phyloP scores from a whole-genome alignment of 2,797 vertebrate species.

The Amblyopsis hoosieri region DNA sequence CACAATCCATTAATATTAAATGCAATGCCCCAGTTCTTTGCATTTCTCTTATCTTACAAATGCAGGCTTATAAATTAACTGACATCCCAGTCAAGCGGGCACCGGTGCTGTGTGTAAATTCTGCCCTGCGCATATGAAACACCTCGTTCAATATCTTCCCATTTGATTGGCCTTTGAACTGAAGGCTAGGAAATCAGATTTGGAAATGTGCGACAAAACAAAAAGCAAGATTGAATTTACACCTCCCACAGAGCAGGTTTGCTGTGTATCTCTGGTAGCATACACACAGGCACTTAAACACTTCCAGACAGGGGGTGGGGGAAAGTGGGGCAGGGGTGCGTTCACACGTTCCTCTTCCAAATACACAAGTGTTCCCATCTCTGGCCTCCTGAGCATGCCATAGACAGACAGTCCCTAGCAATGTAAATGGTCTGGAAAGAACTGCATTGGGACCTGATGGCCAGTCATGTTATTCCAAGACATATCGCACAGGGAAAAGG shows the following conservation, averaged over 20 bases:
- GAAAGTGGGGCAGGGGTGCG: too few species aligned
- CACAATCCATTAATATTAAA: conserved; percentile 61
- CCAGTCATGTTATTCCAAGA: conserved; percentile 59
- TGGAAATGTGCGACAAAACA: conserved; percentile 51
- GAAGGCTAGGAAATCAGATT: conserved; percentile 57
- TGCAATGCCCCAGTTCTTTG: conserved; percentile 48
- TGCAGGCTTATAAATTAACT: conserved; percentile 66
- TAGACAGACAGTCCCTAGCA: conserved; percentile 72
- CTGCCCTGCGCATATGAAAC: conserved; percentile 51
- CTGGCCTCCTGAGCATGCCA: conserved; percentile 64
- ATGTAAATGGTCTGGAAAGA: conserved; percentile 78
- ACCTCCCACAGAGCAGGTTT: conserved; percentile 68
- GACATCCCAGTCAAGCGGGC: conserved; percentile 47
- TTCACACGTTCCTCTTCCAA: neutral
- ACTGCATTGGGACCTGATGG: conserved; percentile 67
- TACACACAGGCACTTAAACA: conserved; percentile 29
- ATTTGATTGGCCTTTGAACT: conserved; percentile 72
- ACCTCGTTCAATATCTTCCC: conserved; percentile 64
- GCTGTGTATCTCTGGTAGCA: conserved; percentile 58
- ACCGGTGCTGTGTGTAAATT: conserved; percentile 51
- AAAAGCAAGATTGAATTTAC: conserved; percentile 75
- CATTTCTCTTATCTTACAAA: conserved; percentile 68
- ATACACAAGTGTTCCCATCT: conserved; percentile 60
- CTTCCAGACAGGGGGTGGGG: neutral
- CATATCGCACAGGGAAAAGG: conserved; percentile 59